phyloP scores from a whole-genome alignment of 2,888 invertebrate genomes.

The Ommatoiulus sabulosus region DNA sequence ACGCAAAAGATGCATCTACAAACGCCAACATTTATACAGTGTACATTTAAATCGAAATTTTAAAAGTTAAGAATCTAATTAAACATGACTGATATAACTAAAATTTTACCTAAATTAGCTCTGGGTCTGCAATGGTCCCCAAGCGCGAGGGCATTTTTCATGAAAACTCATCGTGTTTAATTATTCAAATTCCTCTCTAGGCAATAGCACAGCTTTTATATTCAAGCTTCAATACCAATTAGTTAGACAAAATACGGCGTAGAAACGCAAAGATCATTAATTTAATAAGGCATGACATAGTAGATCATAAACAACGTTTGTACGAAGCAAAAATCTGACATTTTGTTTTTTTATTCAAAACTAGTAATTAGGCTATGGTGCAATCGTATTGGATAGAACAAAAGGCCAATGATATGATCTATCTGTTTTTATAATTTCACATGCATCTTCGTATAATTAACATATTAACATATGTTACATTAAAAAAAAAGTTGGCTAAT shows the following conservation, averaged over 20 bases:
- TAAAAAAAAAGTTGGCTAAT: too few species aligned
- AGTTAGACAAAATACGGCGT: not conserved
- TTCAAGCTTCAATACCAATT: not conserved
- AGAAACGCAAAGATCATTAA: not conserved
- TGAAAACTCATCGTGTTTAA: not conserved
- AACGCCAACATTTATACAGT: not conserved
- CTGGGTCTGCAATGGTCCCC: not conserved
- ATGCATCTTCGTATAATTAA: too few species aligned
- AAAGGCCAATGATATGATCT: too few species aligned
- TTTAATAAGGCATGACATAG: not conserved
- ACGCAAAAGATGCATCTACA: too few species aligned
- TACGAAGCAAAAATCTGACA: too few species aligned
- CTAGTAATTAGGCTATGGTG: too few species aligned
- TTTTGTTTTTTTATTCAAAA: too few species aligned
- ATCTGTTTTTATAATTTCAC: too few species aligned
- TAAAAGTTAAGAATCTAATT: not conserved
- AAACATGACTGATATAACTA: not conserved
- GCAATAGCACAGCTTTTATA: not conserved
- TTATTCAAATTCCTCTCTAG: conserved; percentile 24
- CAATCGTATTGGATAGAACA: too few species aligned
- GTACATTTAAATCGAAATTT: not conserved
- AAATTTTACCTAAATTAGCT: not conserved
- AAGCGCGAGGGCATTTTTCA: not conserved
- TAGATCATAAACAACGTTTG: not conserved
- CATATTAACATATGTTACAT: too few species aligned